phyloP scores from a whole-genome alignment of 2,797 vertebrate species.

The Parauchenoglanis punctatus region DNA sequence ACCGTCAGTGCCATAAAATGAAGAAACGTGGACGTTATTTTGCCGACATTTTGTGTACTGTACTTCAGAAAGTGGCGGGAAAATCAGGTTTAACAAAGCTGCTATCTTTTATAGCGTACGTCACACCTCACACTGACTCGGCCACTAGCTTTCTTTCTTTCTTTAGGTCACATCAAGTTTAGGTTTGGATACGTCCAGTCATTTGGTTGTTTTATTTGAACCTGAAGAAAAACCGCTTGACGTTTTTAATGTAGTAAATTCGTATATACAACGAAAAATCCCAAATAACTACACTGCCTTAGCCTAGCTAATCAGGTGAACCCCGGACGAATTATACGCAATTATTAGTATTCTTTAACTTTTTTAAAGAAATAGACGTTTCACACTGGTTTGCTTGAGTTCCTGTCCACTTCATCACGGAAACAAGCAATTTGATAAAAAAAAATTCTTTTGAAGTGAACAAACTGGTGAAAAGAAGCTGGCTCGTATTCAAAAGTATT shows the following conservation, averaged over 20 bases:
- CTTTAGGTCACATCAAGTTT: conserved; percentile 13
- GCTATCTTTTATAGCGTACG: conserved; percentile 44
- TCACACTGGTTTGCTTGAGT: neutral
- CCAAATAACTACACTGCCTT: conserved; percentile 49
- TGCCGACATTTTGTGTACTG: conserved; percentile 74
- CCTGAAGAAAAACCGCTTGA: neutral
- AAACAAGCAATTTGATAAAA: neutral
- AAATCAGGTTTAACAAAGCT: conserved; percentile 62
- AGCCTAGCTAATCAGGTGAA: conserved; percentile 27
- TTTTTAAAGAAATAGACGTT: neutral
- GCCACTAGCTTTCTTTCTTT: neutral
- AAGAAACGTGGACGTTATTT: conserved; percentile 76
- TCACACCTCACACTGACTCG: conserved; percentile 14
- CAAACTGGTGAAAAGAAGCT: neutral
- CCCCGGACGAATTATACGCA: neutral
- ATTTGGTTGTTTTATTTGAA: conserved; percentile 10
- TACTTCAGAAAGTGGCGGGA: conserved; percentile 48
- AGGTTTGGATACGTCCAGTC: neutral
- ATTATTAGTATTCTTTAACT: neutral
- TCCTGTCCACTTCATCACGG: neutral
- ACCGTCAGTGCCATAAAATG: conserved; percentile 97
- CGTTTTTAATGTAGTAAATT: conserved; percentile 7
- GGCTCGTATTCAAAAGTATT: neutral
- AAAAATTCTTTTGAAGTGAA: neutral
- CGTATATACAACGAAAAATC: conserved; percentile 4